Percentiles rank a stretch among this genome's conserved stretches.
Conservation (phyloP, 2,797 vertebrate species). For the Anguilla marmorata region DNA sequence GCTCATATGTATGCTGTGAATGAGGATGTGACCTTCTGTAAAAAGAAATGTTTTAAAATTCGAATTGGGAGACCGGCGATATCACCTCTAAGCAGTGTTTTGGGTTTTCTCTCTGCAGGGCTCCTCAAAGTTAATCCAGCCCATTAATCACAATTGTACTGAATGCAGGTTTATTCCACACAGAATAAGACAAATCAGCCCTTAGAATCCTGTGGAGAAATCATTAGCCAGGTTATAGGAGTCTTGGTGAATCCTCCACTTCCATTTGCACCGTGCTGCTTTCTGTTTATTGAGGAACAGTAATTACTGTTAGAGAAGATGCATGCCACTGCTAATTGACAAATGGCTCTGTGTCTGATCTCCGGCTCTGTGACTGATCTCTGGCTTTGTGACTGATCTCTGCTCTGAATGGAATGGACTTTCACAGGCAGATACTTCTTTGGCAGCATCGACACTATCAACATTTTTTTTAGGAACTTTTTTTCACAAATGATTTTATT, state of each 20-base stretch:
- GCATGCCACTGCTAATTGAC: neutral
- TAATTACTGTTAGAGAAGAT: neutral
- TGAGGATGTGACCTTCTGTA: neutral
- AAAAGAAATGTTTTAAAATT: neutral
- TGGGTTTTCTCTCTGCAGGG: neutral
- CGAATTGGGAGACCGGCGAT: neutral
- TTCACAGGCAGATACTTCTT: neutral
- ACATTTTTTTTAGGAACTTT: neutral
- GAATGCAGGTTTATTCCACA: slow-evolving; percentile 46
- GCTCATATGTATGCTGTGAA: neutral
- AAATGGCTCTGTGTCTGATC: neutral
- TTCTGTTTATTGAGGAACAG: neutral
- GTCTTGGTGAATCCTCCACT: neutral
- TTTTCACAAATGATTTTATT: neutral
- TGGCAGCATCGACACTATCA: neutral
- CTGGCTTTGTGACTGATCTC: too few species aligned
- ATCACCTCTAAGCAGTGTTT: neutral
- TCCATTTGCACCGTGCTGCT: neutral
- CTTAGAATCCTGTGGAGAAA: slow-evolving; percentile 26
- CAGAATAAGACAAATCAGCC: slow-evolving; percentile 46
- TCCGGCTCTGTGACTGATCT: neutral
- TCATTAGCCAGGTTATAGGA: neutral
- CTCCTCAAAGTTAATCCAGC: neutral
- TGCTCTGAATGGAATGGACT: neutral
- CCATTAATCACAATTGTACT: slow-evolving; percentile 19